A percentile compares a stretch with the other conserved stretches of the same genome.
These are phyloP conservation scores for Penaeus chinensis DNA, from an alignment of 1,140 invertebrate genomes.

Conservation along the genomic window DNA sequence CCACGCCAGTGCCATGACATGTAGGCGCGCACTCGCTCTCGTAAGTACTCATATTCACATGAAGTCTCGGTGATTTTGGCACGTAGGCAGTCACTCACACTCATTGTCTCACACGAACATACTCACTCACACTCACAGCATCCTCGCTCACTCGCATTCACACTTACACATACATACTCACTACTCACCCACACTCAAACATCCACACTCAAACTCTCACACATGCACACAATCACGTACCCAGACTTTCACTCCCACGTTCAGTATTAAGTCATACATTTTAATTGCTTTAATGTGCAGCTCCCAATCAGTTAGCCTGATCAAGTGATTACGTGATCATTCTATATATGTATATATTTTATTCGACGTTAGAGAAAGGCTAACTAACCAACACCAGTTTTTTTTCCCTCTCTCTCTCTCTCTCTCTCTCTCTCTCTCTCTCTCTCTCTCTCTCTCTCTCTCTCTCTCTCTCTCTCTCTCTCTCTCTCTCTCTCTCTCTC, in stretches of 20 bases:
- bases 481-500: background rate
- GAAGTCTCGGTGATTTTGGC: too few species aligned
- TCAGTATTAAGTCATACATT: background rate
- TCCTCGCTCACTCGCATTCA: background rate
- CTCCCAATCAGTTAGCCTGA: background rate
- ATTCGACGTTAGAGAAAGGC: too few species aligned
- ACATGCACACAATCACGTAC: slow-evolving; percentile 15
- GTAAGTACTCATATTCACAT: too few species aligned
- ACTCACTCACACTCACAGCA: too few species aligned
- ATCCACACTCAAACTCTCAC: background rate
- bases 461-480: background rate
- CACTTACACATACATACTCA: slow-evolving; percentile 3
- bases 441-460: background rate
- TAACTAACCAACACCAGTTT: too few species aligned
- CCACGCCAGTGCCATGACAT: too few species aligned
- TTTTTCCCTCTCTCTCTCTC: background rate
- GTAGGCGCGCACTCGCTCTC: too few species aligned
- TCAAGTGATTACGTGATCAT: too few species aligned
- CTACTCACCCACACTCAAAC: background rate
- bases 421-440: background rate
- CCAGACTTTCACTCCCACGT: slow-evolving; percentile 1
- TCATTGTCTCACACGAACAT: too few species aligned
- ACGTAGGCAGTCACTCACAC: too few species aligned
- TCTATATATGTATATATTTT: too few species aligned
- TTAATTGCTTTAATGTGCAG: background rate